Conservation (phyloP, 1,140 invertebrate species). For the Drosophila nebulosa region DNA sequence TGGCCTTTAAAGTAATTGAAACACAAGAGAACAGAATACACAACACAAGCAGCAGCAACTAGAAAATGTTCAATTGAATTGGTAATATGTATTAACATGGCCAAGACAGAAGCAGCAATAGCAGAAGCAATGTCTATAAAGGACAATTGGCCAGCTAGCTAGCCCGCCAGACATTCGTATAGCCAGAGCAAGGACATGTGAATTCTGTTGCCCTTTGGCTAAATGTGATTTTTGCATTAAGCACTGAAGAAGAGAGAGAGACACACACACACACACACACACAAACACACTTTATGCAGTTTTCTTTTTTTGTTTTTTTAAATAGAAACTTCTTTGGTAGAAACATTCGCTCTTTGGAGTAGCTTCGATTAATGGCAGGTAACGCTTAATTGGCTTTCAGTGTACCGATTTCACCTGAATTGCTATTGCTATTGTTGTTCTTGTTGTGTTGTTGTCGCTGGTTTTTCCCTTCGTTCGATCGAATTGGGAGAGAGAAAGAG, state of each 20-base stretch:
- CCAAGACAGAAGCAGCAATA: slow-evolving; percentile 11
- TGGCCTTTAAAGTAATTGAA: slow-evolving; percentile 63
- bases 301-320: slow-evolving; percentile 12
- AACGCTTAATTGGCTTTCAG: slow-evolving; percentile 73
- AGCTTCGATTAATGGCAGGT: slow-evolving; percentile 63
- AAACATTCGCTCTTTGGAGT: slow-evolving; percentile 35
- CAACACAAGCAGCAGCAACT: not conserved
- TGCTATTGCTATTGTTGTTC: not conserved
- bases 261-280: not conserved
- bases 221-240: slow-evolving; percentile 47
- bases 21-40: slow-evolving; percentile 9
- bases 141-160: slow-evolving; percentile 15
- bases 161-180: too few species aligned
- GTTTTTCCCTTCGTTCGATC: slow-evolving; percentile 6
- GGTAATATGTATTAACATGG: slow-evolving; percentile 61
- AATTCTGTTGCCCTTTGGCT: not conserved
- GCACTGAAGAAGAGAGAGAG: slow-evolving; percentile 13
- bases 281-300: too few species aligned
- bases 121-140: slow-evolving; percentile 18
- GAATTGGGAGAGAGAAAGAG: not conserved
- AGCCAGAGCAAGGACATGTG: not conserved
- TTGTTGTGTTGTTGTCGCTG: too few species aligned
- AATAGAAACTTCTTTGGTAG: not conserved
- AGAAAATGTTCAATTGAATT: slow-evolving; percentile 60
- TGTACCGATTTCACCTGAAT: slow-evolving; percentile 69